Evolutionary conservation across 2,888 invertebrate genomes (phyloP).

Genomic region (Chaetoderma sp.): DNA sequence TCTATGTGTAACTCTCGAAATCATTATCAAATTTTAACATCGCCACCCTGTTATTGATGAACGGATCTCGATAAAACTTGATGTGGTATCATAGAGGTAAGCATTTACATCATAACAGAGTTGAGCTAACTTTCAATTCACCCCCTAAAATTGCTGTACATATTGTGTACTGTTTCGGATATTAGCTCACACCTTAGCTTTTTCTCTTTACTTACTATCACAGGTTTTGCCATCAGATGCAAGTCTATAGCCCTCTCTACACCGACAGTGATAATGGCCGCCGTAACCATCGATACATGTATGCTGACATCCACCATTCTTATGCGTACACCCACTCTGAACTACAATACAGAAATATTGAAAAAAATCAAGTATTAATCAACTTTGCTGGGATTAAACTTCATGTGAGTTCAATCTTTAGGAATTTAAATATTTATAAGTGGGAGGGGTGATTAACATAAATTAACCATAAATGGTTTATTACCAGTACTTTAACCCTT

Average conservation of each 20-base stretch:
- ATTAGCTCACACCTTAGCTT: background rate
- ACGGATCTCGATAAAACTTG: too few species aligned
- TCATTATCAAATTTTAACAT: too few species aligned
- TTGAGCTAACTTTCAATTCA: background rate
- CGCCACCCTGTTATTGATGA: too few species aligned
- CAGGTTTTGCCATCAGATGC: slow-evolving; percentile 45
- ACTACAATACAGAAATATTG: slow-evolving; percentile 40
- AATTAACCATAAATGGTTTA: too few species aligned
- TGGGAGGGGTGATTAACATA: too few species aligned
- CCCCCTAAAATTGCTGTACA: background rate
- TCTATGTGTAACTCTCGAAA: too few species aligned
- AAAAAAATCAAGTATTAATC: too few species aligned
- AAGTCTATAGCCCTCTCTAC: slow-evolving; percentile 43
- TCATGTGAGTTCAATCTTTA: too few species aligned
- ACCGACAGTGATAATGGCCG: slow-evolving; percentile 48
- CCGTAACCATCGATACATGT: slow-evolving; percentile 47
- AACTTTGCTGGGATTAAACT: too few species aligned
- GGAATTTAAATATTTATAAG: too few species aligned
- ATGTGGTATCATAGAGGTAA: too few species aligned
- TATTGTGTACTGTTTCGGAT: background rate
- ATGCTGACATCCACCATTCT: slow-evolving; percentile 63
- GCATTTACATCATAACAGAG: background rate
- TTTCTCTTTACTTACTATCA: slow-evolving; percentile 39
- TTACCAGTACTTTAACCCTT: too few species aligned
- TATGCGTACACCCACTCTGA: slow-evolving; percentile 44